Base-by-base conservation (phyloP, 2,797 vertebrate genomes). In the Cheirogaleus major region DNA sequence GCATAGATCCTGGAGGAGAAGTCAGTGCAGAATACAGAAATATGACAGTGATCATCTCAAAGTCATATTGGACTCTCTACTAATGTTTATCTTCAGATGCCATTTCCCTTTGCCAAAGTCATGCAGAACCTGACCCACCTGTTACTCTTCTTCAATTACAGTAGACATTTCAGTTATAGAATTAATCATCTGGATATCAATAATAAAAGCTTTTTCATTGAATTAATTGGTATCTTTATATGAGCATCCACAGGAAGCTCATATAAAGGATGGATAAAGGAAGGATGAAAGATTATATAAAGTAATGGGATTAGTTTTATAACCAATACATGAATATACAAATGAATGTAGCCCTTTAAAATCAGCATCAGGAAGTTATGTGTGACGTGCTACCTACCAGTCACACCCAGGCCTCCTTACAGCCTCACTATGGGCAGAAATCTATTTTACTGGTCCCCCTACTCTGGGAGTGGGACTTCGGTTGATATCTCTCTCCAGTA, bases 121-220 rank as follows among this genome's bases (percentile, higher is more conserved):
- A 17, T 1, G 4, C 23, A 41, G 48, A 52, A 45, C 65, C 76
- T 61, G 67, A 9, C 32, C 63, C 32, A 65, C n/a, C 55, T 27
- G 7, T 72, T 38, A 12, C 30, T 75, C 48, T 45, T 67, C 55
- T 32, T 63, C 72, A 50, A 32, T 93, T 48, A 69, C 0, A 81
- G 57, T 4, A 75, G 69, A 72, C 35, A 48, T 38, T 78, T 89
- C n/a, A 23, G 57, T 85, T 92, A 84, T 0, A 55, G 59, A 83
- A 89, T 82, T 82, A 93, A 83, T 96, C 92, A 95, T 55, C 45
- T 83, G n/a, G 52, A 41, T 86, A 92, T 79, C 91, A 89, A 63
- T 86, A 87, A 84, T 73, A 85, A 84, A 86, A 94, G 81, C 10
- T n/a, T 84, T 88, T 96, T 86, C 75, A 87, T 35, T 94, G 59